phyloP scores from a whole-genome alignment of 2,797 vertebrate species.

The Petrocephalus schoutedeni region DNA sequence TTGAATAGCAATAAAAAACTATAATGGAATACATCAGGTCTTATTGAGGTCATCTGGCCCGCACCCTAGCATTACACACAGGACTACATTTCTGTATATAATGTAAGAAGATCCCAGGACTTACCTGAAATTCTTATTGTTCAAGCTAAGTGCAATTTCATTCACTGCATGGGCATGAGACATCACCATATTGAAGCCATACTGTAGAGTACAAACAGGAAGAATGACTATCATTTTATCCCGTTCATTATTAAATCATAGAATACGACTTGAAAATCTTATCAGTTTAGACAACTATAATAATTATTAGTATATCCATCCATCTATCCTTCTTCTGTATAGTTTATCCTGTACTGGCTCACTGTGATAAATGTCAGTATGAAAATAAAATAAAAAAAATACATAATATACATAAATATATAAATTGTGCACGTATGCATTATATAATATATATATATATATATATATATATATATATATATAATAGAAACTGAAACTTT shows the following conservation, averaged over 20 bases:
- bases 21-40: conserved; percentile 45
- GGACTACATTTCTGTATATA: conserved; percentile 11
- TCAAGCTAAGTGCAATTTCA: conserved; percentile 94
- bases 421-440: no score
- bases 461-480: no score
- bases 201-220: conserved; percentile 59
- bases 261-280: background rate
- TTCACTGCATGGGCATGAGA: conserved; percentile 95
- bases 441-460: no score
- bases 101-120: conserved; percentile 25
- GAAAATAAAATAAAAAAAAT: background rate
- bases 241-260: background rate
- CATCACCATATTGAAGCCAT: conserved; percentile 99
- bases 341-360: background rate
- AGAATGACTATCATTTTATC: background rate
- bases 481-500: background rate
- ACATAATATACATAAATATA: background rate
- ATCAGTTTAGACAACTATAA: background rate
- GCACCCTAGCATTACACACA: conserved; percentile 26
- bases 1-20: conserved; percentile 40
- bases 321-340: background rate
- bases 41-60: conserved; percentile 41
- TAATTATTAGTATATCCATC: background rate
- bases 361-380: background rate
- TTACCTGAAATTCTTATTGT: conserved; percentile 96